Percentiles rank a stretch among this genome's conserved stretches.
Evolutionary conservation across 2,113 vertebrate species (phyloP).

Genomic region (Euleptes europaea): DNA sequence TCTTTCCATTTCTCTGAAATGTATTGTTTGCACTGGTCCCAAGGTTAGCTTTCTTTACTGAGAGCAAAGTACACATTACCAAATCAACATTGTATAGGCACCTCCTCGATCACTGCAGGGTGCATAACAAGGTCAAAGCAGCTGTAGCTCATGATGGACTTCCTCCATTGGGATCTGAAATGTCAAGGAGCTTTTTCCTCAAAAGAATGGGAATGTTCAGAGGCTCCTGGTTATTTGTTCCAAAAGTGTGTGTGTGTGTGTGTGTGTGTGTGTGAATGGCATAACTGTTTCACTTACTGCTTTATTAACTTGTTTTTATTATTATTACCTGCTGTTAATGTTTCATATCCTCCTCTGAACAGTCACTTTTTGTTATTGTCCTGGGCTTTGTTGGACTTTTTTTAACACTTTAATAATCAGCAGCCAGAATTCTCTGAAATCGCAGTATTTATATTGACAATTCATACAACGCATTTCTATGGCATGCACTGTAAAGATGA

Average conservation of each 20-base stretch:
- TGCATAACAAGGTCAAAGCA: slow-evolving; percentile 12
- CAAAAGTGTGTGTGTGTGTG: background rate
- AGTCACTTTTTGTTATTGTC: background rate
- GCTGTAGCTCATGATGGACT: background rate
- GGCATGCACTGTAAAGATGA: background rate
- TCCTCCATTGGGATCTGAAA: slow-evolving; percentile 21
- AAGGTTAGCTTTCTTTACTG: background rate
- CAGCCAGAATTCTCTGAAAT: background rate
- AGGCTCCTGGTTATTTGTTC: background rate
- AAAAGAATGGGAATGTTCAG: background rate
- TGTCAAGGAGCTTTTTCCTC: slow-evolving; percentile 6
- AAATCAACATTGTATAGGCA: background rate
- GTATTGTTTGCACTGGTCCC: background rate
- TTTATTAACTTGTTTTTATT: background rate
- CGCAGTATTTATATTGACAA: background rate
- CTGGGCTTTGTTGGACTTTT: background rate
- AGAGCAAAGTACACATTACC: background rate
- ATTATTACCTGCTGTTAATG: slow-evolving; percentile 2
- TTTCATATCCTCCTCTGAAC: background rate
- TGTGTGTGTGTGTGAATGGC: background rate
- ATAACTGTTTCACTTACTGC: background rate
- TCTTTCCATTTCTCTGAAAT: background rate
- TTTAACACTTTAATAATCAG: background rate
- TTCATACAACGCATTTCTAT: background rate
- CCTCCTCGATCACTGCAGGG: background rate